Conservation (phyloP, 2,797 vertebrate genomes). For the Erithacus rubecula region DNA sequence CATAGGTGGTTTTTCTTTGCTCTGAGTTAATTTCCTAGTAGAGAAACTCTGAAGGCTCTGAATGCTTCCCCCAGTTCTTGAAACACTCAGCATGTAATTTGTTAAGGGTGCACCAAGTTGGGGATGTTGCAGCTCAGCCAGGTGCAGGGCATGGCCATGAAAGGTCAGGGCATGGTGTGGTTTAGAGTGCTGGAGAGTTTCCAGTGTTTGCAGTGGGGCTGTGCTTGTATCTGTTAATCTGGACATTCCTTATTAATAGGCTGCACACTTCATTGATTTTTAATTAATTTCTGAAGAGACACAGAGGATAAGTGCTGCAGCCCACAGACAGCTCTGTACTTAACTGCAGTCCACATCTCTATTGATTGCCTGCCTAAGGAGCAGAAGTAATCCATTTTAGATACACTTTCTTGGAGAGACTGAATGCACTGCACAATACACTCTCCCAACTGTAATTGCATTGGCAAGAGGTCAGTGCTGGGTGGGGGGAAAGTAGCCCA, state of each 20-base stretch:
- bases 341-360: slow-evolving; percentile 86
- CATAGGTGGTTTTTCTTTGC: not conserved
- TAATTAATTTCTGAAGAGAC: slow-evolving; percentile 89
- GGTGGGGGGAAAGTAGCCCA: not conserved
- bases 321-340: slow-evolving; percentile 80
- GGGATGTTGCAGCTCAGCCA: not conserved
- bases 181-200: not conserved
- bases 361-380: slow-evolving; percentile 84
- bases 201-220: not conserved
- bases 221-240: slow-evolving; percentile 72
- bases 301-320: slow-evolving; percentile 83
- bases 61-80: not conserved
- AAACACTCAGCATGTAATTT: not conserved
- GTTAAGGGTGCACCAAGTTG: not conserved
- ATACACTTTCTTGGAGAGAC: slow-evolving; percentile 78
- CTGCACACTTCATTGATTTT: slow-evolving; percentile 92
- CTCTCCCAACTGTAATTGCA: slow-evolving; percentile 67
- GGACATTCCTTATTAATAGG: slow-evolving; percentile 86
- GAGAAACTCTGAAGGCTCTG: not conserved
- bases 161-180: not conserved
- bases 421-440: slow-evolving; percentile 34
- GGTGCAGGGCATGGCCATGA: not conserved
- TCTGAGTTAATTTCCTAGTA: not conserved
- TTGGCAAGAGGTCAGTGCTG: slow-evolving; percentile 71
- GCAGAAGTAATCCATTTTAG: slow-evolving; percentile 92